These are phyloP conservation scores for Neofelis nebulosa DNA, from an alignment of 2,113 vertebrate species.

Conservation along the genomic window DNA sequence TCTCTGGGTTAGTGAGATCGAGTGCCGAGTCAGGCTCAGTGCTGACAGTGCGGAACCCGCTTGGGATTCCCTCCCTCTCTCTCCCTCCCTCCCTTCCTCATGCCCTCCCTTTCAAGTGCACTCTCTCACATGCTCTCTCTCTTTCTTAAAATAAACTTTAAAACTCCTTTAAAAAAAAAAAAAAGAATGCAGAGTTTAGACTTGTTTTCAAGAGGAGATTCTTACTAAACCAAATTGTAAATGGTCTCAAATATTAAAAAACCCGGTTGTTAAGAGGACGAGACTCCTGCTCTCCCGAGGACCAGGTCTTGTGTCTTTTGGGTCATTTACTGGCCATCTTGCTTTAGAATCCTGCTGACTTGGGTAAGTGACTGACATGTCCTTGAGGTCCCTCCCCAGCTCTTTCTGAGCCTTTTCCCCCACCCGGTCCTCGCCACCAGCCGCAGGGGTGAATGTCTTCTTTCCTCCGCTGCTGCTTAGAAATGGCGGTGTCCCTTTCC, in stretches of 20 bases:
- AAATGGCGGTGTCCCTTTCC: neutral
- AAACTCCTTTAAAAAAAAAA: too few relatives aligned
- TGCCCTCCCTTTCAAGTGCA: too few relatives aligned
- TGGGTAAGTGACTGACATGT: neutral
- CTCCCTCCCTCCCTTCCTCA: too few relatives aligned
- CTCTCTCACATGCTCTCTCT: too few relatives aligned
- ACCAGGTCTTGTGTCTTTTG: neutral
- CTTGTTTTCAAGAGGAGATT: neutral
- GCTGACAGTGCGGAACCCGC: too few relatives aligned
- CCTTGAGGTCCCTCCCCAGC: neutral
- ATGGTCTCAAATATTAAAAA: neutral
- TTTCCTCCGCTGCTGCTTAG: neutral
- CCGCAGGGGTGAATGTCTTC: neutral
- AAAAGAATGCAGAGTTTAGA: neutral
- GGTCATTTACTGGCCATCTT: neutral
- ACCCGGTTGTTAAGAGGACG: neutral
- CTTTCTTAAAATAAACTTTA: too few relatives aligned
- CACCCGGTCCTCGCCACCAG: neutral
- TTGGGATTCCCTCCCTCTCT: too few relatives aligned
- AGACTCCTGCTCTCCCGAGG: neutral
- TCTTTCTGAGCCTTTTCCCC: neutral
- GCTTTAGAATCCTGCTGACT: neutral
- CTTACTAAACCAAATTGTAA: neutral
- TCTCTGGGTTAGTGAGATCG: too few relatives aligned
- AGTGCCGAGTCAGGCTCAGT: too few relatives aligned